phyloP scores from a whole-genome alignment of 1,140 invertebrate genomes.

The Brachionus paranguensis region DNA sequence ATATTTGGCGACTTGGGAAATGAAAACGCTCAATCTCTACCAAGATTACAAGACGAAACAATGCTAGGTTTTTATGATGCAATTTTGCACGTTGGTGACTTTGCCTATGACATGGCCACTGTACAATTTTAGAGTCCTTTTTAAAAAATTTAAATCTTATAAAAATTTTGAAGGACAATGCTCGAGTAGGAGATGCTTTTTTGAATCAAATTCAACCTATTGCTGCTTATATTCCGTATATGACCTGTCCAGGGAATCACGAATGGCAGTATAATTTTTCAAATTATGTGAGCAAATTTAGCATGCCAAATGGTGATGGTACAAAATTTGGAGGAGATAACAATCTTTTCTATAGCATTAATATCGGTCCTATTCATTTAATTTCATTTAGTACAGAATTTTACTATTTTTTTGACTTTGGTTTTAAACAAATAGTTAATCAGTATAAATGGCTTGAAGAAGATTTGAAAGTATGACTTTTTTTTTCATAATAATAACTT shows the following conservation, averaged over 20 bases:
- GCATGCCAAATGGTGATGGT: slow-evolving; percentile 38
- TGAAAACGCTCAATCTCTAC: slow-evolving; percentile 73
- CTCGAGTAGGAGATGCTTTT: slow-evolving; percentile 51
- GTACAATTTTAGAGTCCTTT: slow-evolving; percentile 43
- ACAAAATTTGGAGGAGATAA: neutral
- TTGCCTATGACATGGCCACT: slow-evolving; percentile 87
- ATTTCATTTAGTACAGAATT: slow-evolving; percentile 80
- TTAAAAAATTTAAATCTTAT: neutral
- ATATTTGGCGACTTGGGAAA: slow-evolving; percentile 87
- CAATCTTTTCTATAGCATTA: slow-evolving; percentile 55
- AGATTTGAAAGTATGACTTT: slow-evolving; percentile 63
- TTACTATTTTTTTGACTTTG: slow-evolving; percentile 82
- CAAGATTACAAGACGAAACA: slow-evolving; percentile 71
- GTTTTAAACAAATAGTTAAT: slow-evolving; percentile 69
- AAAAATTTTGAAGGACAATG: slow-evolving; percentile 54
- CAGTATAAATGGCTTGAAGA: slow-evolving; percentile 82
- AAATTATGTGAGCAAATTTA: slow-evolving; percentile 39
- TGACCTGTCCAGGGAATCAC: slow-evolving; percentile 56
- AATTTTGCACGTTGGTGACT: slow-evolving; percentile 78
- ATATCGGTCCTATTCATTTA: slow-evolving; percentile 50
- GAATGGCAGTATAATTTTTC: slow-evolving; percentile 46
- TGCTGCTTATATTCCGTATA: slow-evolving; percentile 52
- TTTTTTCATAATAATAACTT: neutral
- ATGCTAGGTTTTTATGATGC: slow-evolving; percentile 74
- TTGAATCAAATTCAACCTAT: slow-evolving; percentile 53